A percentile compares a stretch with the other conserved stretches of the same genome.
phyloP scores from a whole-genome alignment of 1,140 invertebrate genomes.

The Camponotus floridanus region DNA sequence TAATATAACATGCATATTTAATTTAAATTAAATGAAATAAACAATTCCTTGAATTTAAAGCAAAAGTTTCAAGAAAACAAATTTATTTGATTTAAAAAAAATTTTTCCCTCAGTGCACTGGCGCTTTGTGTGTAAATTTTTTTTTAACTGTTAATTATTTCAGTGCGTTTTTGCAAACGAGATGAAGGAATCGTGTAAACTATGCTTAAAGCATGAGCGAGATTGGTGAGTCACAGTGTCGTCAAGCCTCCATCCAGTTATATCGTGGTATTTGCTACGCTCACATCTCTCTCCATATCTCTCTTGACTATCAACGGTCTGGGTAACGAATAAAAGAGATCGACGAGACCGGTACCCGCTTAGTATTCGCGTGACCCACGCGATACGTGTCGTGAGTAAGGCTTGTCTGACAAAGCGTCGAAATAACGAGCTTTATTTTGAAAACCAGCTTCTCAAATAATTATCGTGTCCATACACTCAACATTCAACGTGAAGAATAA shows the following conservation, averaged over 20 bases:
- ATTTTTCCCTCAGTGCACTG: too few species aligned
- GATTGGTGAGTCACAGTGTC: constrained; percentile 30
- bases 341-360: constrained; percentile 14
- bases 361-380: constrained; percentile 34
- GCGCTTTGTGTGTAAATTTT: neutral
- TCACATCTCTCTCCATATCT: neutral
- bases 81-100: too few species aligned
- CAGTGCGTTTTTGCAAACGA: neutral
- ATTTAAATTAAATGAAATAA: too few species aligned
- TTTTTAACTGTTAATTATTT: neutral
- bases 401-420: too few species aligned
- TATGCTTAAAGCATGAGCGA: neutral
- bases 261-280: neutral
- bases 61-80: too few species aligned
- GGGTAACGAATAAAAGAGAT: constrained; percentile 43
- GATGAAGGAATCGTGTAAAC: neutral
- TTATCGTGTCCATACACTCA: neutral
- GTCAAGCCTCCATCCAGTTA: neutral
- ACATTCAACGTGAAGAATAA: neutral
- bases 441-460: neutral
- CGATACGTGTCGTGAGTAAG: neutral
- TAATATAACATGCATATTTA: too few species aligned
- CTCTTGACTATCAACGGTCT: neutral
- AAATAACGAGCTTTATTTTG: neutral
- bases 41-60: too few species aligned